phyloP scores from a whole-genome alignment of 2,113 vertebrate genomes.

The Siniperca chuatsi region DNA sequence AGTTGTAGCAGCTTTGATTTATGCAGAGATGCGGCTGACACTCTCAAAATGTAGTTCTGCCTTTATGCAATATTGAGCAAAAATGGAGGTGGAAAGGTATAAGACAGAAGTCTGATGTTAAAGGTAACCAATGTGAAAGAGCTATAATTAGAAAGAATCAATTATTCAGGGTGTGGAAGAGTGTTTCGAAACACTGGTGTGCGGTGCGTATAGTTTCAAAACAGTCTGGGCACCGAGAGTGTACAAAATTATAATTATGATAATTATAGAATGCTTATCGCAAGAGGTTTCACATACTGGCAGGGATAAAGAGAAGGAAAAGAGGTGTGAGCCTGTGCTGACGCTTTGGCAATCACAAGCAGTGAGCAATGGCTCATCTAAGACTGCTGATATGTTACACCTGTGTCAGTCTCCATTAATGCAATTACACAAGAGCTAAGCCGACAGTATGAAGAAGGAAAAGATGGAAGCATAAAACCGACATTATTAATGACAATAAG shows the following conservation, averaged over 20 bases:
- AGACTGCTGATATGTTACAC: conserved; percentile 59
- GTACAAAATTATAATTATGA: conserved; percentile 23
- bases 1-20: neutral
- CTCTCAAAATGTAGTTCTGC: neutral
- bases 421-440: conserved; percentile 56
- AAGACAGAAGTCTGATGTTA: neutral
- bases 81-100: neutral
- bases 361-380: conserved; percentile 51
- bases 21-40: neutral
- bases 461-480: conserved; percentile 32
- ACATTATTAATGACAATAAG: conserved; percentile 60
- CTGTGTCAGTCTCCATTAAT: conserved; percentile 64
- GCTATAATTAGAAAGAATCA: conserved; percentile 3
- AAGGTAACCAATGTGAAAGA: conserved; percentile 18
- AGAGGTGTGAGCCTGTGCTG: conserved; percentile 16
- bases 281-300: conserved; percentile 18
- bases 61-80: conserved; percentile 9
- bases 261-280: conserved; percentile 26
- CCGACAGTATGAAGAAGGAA: conserved; percentile 35
- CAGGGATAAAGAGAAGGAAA: conserved; percentile 10
- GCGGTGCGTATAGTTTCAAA: conserved; percentile 3
- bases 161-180: neutral
- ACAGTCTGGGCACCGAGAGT: conserved; percentile 17
- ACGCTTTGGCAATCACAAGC: conserved; percentile 24
- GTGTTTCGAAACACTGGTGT: conserved; percentile 1